These are phyloP conservation scores for Noctua pronuba DNA, from an alignment of 2,888 invertebrate species.

Conservation along the genomic window DNA sequence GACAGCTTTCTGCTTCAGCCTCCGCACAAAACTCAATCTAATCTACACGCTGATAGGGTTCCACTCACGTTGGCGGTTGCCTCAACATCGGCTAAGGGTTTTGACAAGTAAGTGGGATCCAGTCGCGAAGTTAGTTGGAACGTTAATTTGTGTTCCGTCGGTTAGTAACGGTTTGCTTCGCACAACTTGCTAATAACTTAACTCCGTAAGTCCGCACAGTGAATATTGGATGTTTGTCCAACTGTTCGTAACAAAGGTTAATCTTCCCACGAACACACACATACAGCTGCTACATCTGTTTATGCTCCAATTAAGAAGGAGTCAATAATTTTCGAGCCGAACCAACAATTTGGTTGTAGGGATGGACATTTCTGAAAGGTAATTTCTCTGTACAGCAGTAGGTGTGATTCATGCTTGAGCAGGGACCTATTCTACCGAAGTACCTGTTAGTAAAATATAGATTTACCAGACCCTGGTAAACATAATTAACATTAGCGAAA, in stretches of 20 bases:
- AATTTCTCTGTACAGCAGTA: too few relatives aligned
- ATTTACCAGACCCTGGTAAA: too few relatives aligned
- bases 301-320: not conserved
- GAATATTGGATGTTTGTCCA: slow-evolving; percentile 30
- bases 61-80: slow-evolving; percentile 4
- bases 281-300: not conserved
- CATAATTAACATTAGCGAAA: too few relatives aligned
- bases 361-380: not conserved
- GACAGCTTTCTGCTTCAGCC: slow-evolving; percentile 20
- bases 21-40: slow-evolving; percentile 15
- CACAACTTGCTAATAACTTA: slow-evolving; percentile 43
- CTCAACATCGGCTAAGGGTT: slow-evolving; percentile 39
- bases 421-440: too few relatives aligned
- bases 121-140: slow-evolving; percentile 56
- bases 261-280: not conserved
- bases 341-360: not conserved
- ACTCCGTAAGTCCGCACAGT: slow-evolving; percentile 15
- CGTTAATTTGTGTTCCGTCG: slow-evolving; percentile 57
- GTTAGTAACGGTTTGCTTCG: slow-evolving; percentile 39
- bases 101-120: slow-evolving; percentile 46
- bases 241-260: slow-evolving; percentile 12
- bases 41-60: not conserved
- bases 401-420: too few relatives aligned
- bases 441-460: not conserved
- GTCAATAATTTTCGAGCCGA: not conserved